Base-by-base conservation (phyloP, 1,140 invertebrate genomes). In the Achatina immaculata region DNA sequence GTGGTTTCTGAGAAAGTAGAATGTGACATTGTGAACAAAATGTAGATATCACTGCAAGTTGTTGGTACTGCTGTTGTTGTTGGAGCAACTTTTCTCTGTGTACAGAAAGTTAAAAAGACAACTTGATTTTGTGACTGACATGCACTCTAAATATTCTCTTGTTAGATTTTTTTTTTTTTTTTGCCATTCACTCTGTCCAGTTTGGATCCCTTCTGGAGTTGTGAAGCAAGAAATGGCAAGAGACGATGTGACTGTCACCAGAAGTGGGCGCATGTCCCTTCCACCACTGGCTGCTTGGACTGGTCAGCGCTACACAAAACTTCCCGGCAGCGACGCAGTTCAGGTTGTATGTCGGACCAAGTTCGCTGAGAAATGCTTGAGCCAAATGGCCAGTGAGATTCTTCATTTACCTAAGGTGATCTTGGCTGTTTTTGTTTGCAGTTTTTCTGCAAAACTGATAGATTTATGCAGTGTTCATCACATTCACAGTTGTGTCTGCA, bases 211-310 rank as follows among this genome's bases (percentile, higher is more conserved):
- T 14, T 16, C 0, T 58, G 62, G 77, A n/a, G 1, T 78, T 21
- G 21, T 78, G 14, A 55, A 78, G 42, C 62, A 51, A 31, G 16
- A 48, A 7, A 78, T 43, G 24, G 9, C n/a, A 31, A 2, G 24
- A 3, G 11, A 31, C 1, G 43, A 78, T 21, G 6, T 78, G 9
- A 69, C 42, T 24, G 9, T 24, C 14, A 78, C 77, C 21, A 43
- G 77, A 42, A 78, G 77, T 69, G 77, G 77, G 7, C 77, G 77
- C 24, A 31, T 68, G 6, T 78, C 77, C 40, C 42, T 68, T 3
- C 77, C 77, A 6, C 77, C 77, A 38, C 42, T 78, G 42, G 77
- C 77, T 31, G 2, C 7, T 11, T 78, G 77, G 77, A 24, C 31
- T 31, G 77, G 77, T 45, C 77, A 78, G 66, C 19, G 28, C 0